Conservation (phyloP, 2,888 invertebrate genomes). For the Atrina japonica region DNA sequence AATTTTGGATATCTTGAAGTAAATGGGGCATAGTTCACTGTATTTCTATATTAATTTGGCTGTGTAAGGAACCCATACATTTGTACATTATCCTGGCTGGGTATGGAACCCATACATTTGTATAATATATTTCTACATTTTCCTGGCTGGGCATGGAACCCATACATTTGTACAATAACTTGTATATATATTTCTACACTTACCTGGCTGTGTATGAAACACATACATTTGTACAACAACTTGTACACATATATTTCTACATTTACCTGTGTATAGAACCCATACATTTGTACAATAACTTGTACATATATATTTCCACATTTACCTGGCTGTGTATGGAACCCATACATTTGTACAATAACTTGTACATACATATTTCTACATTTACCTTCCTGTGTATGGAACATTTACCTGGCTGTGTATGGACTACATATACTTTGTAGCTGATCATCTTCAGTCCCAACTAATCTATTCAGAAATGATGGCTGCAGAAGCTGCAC, state of each 20-base stretch:
- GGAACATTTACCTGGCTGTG: slow-evolving; percentile 78
- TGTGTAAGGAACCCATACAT: not conserved
- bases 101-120: not conserved
- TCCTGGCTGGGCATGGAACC: no score
- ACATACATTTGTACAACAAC: slow-evolving; percentile 1
- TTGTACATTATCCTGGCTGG: not conserved
- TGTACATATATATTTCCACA: not conserved
- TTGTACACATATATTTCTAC: no score
- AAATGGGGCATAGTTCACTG: no score
- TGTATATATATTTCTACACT: not conserved
- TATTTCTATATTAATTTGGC: no score
- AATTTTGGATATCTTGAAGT: no score
- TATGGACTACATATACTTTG: slow-evolving; percentile 81
- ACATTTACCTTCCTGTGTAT: no score
- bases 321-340: no score
- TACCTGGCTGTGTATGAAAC: slow-evolving; percentile 2
- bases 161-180: no score
- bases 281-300: not conserved
- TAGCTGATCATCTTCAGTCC: slow-evolving; percentile 77
- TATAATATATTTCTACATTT: no score
- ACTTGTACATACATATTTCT: not conserved
- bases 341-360: no score
- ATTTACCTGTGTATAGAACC: not conserved
- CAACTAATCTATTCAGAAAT: slow-evolving; percentile 78
- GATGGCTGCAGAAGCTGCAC: slow-evolving; percentile 59